phyloP scores from a whole-genome alignment of 2,113 vertebrate genomes.

The Fukomys damarensis region DNA sequence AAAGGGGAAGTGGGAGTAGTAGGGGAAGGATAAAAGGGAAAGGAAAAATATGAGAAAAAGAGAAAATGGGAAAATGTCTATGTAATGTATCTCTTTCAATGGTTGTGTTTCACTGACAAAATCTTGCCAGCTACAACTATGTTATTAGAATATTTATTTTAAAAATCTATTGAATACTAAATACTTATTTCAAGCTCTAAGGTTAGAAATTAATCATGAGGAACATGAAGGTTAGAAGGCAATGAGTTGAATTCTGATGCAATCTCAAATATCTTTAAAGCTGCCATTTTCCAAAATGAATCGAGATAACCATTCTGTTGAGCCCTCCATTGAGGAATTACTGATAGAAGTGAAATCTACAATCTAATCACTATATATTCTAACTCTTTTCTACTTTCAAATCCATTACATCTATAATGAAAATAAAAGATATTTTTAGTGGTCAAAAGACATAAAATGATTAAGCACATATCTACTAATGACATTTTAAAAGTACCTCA shows the following conservation, averaged over 20 bases:
- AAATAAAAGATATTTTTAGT: constrained; percentile 86
- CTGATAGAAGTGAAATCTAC: constrained; percentile 79
- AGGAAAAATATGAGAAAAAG: too few species aligned
- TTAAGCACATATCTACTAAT: constrained; percentile 86
- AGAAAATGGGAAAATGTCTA: too few species aligned
- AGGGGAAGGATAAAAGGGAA: too few species aligned
- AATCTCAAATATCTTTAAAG: neutral
- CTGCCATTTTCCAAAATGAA: neutral
- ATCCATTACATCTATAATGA: constrained; percentile 86
- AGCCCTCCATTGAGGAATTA: constrained; percentile 76
- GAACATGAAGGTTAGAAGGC: neutral
- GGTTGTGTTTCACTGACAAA: neutral
- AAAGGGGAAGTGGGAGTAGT: too few species aligned
- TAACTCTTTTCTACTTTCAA: constrained; percentile 81
- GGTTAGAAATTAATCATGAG: neutral
- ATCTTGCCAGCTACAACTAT: neutral
- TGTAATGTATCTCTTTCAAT: neutral
- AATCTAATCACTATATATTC: constrained; percentile 81
- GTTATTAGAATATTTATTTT: neutral
- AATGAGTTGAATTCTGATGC: neutral
- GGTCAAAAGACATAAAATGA: constrained; percentile 86
- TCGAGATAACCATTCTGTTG: constrained; percentile 40
- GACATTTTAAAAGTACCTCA: constrained; percentile 87
- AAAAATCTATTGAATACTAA: neutral
- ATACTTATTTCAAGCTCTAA: neutral